Base-by-base conservation (phyloP, 1,140 invertebrate species). In the Fopius arisanus region DNA sequence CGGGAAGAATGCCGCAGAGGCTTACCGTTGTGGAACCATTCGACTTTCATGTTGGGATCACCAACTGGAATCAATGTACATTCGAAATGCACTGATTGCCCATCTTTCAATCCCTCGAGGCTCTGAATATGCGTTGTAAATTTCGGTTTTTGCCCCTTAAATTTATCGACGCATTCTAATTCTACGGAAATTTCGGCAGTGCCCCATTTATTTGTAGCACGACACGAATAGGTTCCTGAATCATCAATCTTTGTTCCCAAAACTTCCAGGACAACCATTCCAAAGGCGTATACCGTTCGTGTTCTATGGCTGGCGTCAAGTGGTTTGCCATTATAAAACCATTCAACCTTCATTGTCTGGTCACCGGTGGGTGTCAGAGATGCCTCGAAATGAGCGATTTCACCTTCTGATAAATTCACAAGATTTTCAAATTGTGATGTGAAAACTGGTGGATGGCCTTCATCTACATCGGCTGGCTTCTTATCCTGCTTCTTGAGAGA, bases 301-400 rank as follows among this genome's bases (percentile, higher is more conserved):
- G 94, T 94, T 37, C 96, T 92, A 84, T 96, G 94, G 87, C 95
- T 96, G 23, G 96, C 95, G 87, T 96, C 94, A 62, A 98, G 90
- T 0, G 92, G 82, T 84, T 98, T 93, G 37, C 94, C 95, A 85
- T 99, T 97, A 80, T 95, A 98, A 90, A 97, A 97, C 97, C 97
- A 99, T 90, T 99, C 96, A 28, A 99, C 96, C 28, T 94, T 92
- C 97, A 99, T 98, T 28, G 93, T 96, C 82, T 98, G 96, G 85
- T 99, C 97, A 23, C 96, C 96, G 66, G 96, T 93, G 10, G 97
- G 97, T 51, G 96, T 94, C 0, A 99, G 89, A 41, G 95, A 96
- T 14, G 96, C 97, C 88, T 98, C 97, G 83, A 97, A 98, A 82
- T 97, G 96, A 79, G 96, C 96, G 78, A 97, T 94, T 87, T 97